Conservation (phyloP, 1,140 invertebrate genomes). For the Procambarus clarkii region DNA sequence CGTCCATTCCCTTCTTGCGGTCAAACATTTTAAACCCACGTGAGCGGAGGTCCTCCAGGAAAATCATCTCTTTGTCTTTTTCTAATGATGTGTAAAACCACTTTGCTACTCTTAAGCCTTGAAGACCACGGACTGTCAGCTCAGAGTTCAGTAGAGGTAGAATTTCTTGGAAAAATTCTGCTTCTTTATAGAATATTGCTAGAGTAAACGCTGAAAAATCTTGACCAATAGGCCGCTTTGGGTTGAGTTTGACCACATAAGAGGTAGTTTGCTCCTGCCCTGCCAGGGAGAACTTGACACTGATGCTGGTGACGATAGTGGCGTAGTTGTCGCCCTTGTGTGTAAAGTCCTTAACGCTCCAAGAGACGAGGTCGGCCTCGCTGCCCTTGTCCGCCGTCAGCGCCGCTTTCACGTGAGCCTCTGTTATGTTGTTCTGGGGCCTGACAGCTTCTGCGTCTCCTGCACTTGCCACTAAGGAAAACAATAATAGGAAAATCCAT, state of each 20-base stretch:
- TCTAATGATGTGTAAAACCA: too few relatives aligned
- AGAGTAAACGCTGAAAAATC: not conserved
- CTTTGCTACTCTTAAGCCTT: too few relatives aligned
- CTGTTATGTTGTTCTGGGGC: not conserved
- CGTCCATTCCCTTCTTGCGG: too few relatives aligned
- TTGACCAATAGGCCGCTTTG: not conserved
- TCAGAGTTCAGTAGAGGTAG: too few relatives aligned
- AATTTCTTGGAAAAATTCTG: not conserved
- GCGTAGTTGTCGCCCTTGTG: not conserved
- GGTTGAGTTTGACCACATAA: conserved; percentile 4
- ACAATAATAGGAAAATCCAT: too few relatives aligned
- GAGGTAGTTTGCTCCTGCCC: not conserved
- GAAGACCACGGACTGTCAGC: too few relatives aligned
- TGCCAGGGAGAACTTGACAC: conserved; percentile 2
- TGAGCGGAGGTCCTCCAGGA: too few relatives aligned
- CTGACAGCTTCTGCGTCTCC: not conserved
- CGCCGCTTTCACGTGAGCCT: not conserved
- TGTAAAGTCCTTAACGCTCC: conserved; percentile 47
- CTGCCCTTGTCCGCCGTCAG: too few relatives aligned
- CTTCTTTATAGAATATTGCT: not conserved
- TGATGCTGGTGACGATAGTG: too few relatives aligned
- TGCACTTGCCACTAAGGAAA: too few relatives aligned
- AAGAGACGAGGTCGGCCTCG: not conserved
- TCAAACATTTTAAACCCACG: too few relatives aligned
- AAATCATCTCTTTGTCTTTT: not conserved